Evolutionary conservation across 2,113 vertebrate genomes (phyloP), one percentile per base, ranked within the genome.

Genomic region (Lepisosteus osseus): DNA sequence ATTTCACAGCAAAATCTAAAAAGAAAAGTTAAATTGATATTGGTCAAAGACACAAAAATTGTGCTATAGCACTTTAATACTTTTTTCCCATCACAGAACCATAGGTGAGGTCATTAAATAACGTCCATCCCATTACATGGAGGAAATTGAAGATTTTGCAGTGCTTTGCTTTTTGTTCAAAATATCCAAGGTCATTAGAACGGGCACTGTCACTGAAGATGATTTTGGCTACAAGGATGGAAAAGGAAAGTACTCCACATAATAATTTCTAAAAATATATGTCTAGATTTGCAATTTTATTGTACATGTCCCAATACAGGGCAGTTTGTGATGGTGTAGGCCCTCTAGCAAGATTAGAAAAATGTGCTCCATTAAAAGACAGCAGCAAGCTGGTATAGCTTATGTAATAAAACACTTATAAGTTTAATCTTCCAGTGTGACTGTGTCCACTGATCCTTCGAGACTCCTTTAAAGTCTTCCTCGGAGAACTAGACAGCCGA

Each of bases 401-500:
- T 76, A 81, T 70, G 29, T 76, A 65, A 67, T 61, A 75, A 0
- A 0, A 64, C 11, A 14, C 14, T 54, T 1, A 13, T 47, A 64
- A 67, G 47, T 51, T 51, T 51, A 9, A 51, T 72, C 68, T 69
- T 72, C 75, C 79, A 76, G 14, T 74, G 29, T 66, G 73, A 45
- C 17, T 3, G 17, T 15, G n/a, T 64, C 62, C 62, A 40, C 6
- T 29, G 17, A 64, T 7, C 29, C 29, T 64, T 3, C 47, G 5
- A 9, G 47, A 51, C 47, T 51, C 47, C 47, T 51, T 9, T 6
- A 9, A 9, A 9, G 9, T 6, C 47, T 9, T 51, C 9, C 1
- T 51, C 47, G 1, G n/a, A 75, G 11, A 70, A 40, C 83, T 89
- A 90, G 73, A 99, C 97, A 3, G 97, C 95, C 13, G 97, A 99